Evolutionary conservation across 1,140 invertebrate species (phyloP).

Genomic region (Pogonus chalceus): DNA sequence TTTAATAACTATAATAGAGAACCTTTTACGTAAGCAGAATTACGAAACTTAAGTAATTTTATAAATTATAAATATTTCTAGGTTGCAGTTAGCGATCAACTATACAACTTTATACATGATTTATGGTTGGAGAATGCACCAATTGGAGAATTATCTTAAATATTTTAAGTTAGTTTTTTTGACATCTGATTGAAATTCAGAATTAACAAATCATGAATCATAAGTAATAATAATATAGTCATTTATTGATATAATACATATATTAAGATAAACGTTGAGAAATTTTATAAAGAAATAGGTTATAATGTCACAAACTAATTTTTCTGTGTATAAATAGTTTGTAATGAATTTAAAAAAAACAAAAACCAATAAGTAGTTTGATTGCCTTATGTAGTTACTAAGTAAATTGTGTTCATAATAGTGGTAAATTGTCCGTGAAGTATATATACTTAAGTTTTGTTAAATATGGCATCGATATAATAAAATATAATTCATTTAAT

Average conservation of each 20-base stretch:
- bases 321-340: no score
- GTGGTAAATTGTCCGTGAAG: neutral
- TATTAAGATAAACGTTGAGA: no score
- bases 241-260: no score
- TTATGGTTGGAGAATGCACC: constrained; percentile 96
- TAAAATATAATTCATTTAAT: no score
- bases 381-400: constrained; percentile 1
- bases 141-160: constrained; percentile 89
- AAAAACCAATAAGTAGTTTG: neutral
- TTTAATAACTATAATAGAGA: neutral
- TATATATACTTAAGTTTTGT: no score
- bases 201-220: no score
- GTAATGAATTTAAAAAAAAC: neutral
- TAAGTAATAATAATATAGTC: no score
- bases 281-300: no score
- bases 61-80: constrained; percentile 46
- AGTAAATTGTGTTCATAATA: constrained; percentile 4
- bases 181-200: no score
- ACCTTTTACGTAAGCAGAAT: neutral
- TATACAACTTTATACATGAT: constrained; percentile 94
- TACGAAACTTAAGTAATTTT: neutral
- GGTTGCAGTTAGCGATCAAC: constrained; percentile 89
- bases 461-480: no score
- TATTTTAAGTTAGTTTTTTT: no score
- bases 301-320: no score